Evolutionary conservation across 2,797 vertebrate species (phyloP), one percentile per base, ranked within the genome.

Genomic region (Lutjanus campechanus): DNA sequence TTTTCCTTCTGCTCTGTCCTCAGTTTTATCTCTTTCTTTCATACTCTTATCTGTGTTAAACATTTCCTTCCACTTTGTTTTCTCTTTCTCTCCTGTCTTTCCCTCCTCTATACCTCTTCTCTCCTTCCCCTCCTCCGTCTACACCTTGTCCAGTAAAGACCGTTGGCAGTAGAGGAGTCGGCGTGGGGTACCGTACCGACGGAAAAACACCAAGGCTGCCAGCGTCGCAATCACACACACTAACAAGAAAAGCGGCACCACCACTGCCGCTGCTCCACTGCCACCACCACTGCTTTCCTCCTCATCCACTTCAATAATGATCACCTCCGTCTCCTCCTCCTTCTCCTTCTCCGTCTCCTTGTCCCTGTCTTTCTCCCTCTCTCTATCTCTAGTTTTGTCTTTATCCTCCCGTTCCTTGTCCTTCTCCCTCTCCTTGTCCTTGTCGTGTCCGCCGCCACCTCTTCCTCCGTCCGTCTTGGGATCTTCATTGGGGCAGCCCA

Each of bases 91-190:
- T 66, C 68, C 55, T n/a, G 7, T 73, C 54, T n/a, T 53, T 41
- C 55, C 17, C 66, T 55, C 53, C 77, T 55, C 67, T 49, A 69
- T 13, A 22, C 17, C 66, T 55, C 53, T 76, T 55, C 67, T 46
- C 70, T 13, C 22, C 11, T 54, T 54, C 56, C 69, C 29, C 55
- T 58, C 25, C 71, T 67, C 68, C 29, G 3, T 85, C 92, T 96
- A 96, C 87, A 96, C 96, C 89, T 96, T 96, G 91, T 96, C 95
- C 89, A 96, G 86, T 92, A 96, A 86, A 81, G 96, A 96, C 59
- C 96, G 93, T 63, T 96, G 96, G 95, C 96, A 98, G 86, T 98
- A 97, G 59, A 98, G 95, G 85, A 98, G 95, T 88, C 96, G 95
- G 73, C 97, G 97, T 49, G 97, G 97, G 17, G 96, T 97, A 9